These are phyloP conservation scores for Eupleurogrammus muticus DNA, from an alignment of 2,797 vertebrate species.

Conservation along the genomic window DNA sequence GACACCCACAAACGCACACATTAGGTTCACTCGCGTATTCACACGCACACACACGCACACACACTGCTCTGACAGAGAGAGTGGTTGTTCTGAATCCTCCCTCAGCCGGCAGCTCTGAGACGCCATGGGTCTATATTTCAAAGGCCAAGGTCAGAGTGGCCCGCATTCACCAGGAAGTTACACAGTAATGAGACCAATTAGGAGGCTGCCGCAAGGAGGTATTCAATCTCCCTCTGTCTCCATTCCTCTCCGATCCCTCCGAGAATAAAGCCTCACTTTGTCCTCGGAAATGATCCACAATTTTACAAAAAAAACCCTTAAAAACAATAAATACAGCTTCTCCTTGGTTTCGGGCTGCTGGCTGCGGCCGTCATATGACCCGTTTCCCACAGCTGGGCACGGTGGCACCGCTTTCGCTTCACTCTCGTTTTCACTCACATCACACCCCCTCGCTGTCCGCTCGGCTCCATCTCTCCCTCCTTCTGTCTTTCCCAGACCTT, in stretches of 20 bases:
- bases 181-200: conserved; percentile 84
- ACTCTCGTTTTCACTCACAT: conserved; percentile 49
- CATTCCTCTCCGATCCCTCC: conserved; percentile 33
- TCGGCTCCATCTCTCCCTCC: conserved; percentile 31
- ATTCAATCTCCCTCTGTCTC: conserved; percentile 63
- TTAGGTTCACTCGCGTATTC: conserved; percentile 24
- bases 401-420: conserved; percentile 35
- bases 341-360: conserved; percentile 24
- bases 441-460: conserved; percentile 41
- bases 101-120: conserved; percentile 53
- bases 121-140: conserved; percentile 75
- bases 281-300: conserved; percentile 54
- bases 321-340: conserved; percentile 58
- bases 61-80: conserved; percentile 60
- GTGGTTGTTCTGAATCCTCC: conserved; percentile 64
- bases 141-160: conserved; percentile 82
- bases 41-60: conserved; percentile 23
- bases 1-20: conserved; percentile 30
- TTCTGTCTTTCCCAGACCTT: conserved; percentile 40
- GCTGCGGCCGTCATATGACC: conserved; percentile 39
- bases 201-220: conserved; percentile 67
- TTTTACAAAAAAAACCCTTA: conserved; percentile 47
- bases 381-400: conserved; percentile 49
- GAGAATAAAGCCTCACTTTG: conserved; percentile 71
- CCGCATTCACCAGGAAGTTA: conserved; percentile 77